phyloP scores from a whole-genome alignment of 2,113 vertebrate species.

The Scartelaos histophorus region DNA sequence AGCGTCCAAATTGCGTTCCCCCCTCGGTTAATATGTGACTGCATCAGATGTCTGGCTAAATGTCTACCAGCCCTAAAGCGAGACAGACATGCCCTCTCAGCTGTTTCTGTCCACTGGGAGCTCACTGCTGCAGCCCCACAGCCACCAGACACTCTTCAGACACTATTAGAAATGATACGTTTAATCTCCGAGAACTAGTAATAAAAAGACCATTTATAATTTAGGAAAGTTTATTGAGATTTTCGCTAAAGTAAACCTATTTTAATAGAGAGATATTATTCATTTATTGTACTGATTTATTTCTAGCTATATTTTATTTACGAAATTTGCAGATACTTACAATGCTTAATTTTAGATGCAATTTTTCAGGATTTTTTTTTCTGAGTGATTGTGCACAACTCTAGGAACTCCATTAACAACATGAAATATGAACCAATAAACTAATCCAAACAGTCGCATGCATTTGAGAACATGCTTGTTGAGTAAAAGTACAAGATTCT shows the following conservation, averaged over 20 bases:
- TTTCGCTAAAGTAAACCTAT: neutral
- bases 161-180: neutral
- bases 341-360: too few species aligned
- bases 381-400: too few species aligned
- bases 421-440: too few species aligned
- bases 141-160: slow-evolving; percentile 4
- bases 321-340: too few species aligned
- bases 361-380: too few species aligned
- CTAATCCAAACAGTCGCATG: too few species aligned
- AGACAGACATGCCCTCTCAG: slow-evolving; percentile 49
- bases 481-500: too few species aligned
- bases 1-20: slow-evolving; percentile 38
- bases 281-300: neutral
- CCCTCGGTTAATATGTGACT: slow-evolving; percentile 44
- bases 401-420: too few species aligned
- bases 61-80: slow-evolving; percentile 35
- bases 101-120: slow-evolving; percentile 50
- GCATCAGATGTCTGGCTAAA: slow-evolving; percentile 41
- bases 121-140: slow-evolving; percentile 17
- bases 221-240: neutral
- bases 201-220: neutral
- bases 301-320: too few species aligned
- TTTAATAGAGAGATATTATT: neutral
- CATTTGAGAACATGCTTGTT: too few species aligned
- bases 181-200: neutral